Percentiles rank a stretch among this genome's conserved stretches.
Evolutionary conservation across 2,797 vertebrate species (phyloP).

Genomic region (Ctenochaetus hawaiiensis): DNA sequence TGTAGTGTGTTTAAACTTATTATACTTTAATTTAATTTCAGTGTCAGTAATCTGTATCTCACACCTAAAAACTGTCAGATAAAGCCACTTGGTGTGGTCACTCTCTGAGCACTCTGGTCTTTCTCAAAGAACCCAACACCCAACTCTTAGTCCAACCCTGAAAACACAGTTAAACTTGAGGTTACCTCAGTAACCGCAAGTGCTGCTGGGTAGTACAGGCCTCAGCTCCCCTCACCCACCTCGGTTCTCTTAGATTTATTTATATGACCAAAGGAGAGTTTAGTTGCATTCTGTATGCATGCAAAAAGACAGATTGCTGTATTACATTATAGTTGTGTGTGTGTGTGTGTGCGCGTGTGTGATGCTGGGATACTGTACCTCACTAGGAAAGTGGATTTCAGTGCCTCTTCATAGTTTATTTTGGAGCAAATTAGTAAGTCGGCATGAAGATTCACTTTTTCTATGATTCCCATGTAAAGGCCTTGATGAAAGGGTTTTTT

Average conservation of each 20-base stretch:
- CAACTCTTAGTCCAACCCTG: too few species aligned
- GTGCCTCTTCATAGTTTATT: conserved; percentile 46
- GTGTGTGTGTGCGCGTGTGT: conserved; percentile 2
- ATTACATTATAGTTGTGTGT: conserved; percentile 18
- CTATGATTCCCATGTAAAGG: conserved; percentile 12
- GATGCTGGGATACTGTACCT: conserved; percentile 36
- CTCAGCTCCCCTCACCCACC: conserved; percentile 35
- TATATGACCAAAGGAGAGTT: conserved; percentile 55
- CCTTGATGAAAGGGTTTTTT: neutral
- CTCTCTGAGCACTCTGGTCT: too few species aligned
- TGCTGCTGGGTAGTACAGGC: too few species aligned
- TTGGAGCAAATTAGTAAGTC: neutral
- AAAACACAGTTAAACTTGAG: too few species aligned
- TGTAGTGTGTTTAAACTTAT: too few species aligned
- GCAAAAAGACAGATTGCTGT: conserved; percentile 23
- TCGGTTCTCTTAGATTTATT: conserved; percentile 29
- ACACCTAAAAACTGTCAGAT: too few species aligned
- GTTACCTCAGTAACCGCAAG: too few species aligned
- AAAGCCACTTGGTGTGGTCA: too few species aligned
- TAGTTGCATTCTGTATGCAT: conserved; percentile 13
- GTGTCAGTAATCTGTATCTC: too few species aligned
- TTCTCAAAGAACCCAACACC: too few species aligned
- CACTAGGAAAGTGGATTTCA: conserved; percentile 41
- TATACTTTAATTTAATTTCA: too few species aligned
- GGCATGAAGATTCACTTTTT: neutral